These are phyloP conservation scores for Metalampra italica DNA, from an alignment of 2,888 invertebrate genomes.

Conservation along the genomic window DNA sequence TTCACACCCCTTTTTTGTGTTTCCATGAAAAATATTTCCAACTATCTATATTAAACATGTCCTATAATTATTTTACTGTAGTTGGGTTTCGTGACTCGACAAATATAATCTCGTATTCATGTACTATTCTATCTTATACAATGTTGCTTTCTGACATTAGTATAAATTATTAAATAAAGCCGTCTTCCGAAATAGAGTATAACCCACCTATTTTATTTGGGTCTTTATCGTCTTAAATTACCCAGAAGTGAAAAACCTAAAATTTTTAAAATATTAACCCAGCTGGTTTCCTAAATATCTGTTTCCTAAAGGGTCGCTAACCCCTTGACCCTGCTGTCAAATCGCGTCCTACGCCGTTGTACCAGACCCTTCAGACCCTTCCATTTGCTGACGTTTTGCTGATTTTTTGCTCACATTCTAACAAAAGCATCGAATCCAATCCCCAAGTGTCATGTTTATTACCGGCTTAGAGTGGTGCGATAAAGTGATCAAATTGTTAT, in stretches of 20 bases:
- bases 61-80: too few relatives aligned
- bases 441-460: background rate
- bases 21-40: constrained; percentile 14
- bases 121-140: too few relatives aligned
- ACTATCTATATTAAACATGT: background rate
- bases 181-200: too few relatives aligned
- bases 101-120: too few relatives aligned
- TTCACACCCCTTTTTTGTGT: constrained; percentile 30
- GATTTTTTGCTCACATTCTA: constrained; percentile 8
- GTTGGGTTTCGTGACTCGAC: background rate
- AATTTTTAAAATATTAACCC: background rate
- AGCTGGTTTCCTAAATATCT: background rate
- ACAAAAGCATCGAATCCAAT: constrained; percentile 4
- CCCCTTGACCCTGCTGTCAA: constrained; percentile 10
- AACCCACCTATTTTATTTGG: too few relatives aligned
- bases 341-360: constrained; percentile 6
- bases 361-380: constrained; percentile 12
- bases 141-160: too few relatives aligned
- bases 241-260: too few relatives aligned
- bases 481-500: background rate
- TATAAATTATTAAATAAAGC: too few relatives aligned
- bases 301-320: constrained; percentile 3
- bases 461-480: background rate
- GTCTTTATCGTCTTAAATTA: too few relatives aligned
- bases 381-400: constrained; percentile 17